Percentiles rank a stretch among this genome's conserved stretches.
Conservation (phyloP, 2,797 vertebrate genomes). For the Synaphobranchus kaupii region DNA sequence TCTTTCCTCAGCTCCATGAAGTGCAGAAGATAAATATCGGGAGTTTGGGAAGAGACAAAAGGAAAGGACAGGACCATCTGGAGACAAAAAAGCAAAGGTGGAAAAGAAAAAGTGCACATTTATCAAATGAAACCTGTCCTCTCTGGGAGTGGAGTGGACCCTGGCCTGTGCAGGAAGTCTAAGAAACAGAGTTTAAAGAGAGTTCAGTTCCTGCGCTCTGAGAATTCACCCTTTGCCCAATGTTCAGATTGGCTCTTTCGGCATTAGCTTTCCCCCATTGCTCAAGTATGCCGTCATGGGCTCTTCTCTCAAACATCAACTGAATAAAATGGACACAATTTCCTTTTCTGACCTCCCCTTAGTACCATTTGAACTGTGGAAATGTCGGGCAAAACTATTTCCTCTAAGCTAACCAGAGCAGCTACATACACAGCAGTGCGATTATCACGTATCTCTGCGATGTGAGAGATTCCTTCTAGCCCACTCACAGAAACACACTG, state of each 20-base stretch:
- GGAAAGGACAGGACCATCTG: neutral
- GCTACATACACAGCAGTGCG: too few species aligned
- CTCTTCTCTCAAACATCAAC: neutral
- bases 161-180: neutral
- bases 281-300: neutral
- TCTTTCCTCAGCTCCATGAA: conserved; percentile 17
- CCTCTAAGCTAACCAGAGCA: neutral
- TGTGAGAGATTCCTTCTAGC: neutral
- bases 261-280: neutral
- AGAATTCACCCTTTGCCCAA: neutral
- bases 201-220: neutral
- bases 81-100: neutral
- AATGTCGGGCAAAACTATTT: neutral
- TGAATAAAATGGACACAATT: neutral
- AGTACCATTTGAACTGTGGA: neutral
- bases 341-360: neutral
- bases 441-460: neutral
- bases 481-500: neutral
- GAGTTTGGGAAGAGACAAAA: conserved; percentile 7
- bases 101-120: neutral
- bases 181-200: neutral
- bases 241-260: neutral
- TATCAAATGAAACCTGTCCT: neutral
- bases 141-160: neutral
- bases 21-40: conserved; percentile 32